Percentiles rank a stretch among this genome's conserved stretches.
phyloP scores from a whole-genome alignment of 2,797 vertebrate species.

The Chiroxiphia lanceolata region DNA sequence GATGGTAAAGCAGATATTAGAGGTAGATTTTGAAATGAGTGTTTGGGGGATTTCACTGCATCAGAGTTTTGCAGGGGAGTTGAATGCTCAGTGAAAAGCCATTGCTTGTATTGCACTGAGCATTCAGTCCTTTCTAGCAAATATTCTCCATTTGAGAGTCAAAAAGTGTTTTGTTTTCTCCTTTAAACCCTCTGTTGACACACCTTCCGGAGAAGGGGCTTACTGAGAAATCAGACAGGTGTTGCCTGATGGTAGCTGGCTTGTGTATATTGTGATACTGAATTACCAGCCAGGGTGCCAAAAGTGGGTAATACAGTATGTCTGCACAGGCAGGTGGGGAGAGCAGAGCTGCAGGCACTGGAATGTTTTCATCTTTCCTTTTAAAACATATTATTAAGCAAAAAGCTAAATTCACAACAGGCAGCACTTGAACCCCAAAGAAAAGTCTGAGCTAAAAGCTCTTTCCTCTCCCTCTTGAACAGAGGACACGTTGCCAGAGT shows the following conservation, averaged over 20 bases:
- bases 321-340: constrained; percentile 81
- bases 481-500: neutral
- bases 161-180: neutral
- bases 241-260: constrained; percentile 70
- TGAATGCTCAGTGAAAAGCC: neutral
- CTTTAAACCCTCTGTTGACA: constrained; percentile 40
- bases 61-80: neutral
- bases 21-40: neutral
- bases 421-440: constrained; percentile 11
- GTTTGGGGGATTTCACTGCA: neutral
- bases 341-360: constrained; percentile 75
- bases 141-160: neutral
- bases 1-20: neutral
- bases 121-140: neutral
- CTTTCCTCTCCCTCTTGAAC: neutral
- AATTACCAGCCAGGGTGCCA: constrained; percentile 80
- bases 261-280: constrained; percentile 68
- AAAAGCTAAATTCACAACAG: constrained; percentile 77
- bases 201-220: constrained; percentile 19
- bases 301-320: constrained; percentile 82
- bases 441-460: neutral
- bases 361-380: constrained; percentile 68
- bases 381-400: constrained; percentile 81
- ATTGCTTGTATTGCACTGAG: neutral
- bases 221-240: constrained; percentile 70